Conservation (phyloP, 2,797 vertebrate genomes). For the Ataeniobius toweri region DNA sequence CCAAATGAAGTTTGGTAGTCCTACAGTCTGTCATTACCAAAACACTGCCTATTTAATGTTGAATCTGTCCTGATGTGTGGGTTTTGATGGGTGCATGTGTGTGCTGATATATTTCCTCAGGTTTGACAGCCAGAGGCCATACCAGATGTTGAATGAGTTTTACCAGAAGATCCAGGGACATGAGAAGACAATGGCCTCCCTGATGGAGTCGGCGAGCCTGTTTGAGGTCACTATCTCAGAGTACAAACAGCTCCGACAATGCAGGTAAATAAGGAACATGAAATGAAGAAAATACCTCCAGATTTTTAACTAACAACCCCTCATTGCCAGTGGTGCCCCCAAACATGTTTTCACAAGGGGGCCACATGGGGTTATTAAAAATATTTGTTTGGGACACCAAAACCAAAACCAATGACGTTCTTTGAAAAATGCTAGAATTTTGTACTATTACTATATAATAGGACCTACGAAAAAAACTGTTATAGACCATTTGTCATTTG, state of each 20-base stretch:
- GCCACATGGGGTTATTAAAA: too few species aligned
- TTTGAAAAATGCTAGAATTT: too few species aligned
- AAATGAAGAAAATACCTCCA: conserved; percentile 14
- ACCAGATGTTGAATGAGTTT: conserved; percentile 84
- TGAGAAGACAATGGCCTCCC: conserved; percentile 86
- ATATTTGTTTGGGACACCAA: too few species aligned
- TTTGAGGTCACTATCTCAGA: conserved; percentile 92
- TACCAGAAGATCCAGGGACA: conserved; percentile 85
- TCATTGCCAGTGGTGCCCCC: not conserved
- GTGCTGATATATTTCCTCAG: conserved; percentile 68
- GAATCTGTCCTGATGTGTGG: conserved; percentile 14
- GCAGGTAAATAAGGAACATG: conserved; percentile 77
- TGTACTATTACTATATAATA: too few species aligned
- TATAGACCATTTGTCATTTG: too few species aligned
- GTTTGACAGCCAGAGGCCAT: conserved; percentile 84
- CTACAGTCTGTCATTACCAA: conserved; percentile 31
- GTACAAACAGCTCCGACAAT: conserved; percentile 90
- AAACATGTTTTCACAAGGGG: too few species aligned
- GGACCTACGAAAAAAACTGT: too few species aligned
- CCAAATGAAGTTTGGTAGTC: conserved; percentile 41
- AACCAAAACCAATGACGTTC: too few species aligned
- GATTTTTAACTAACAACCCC: conserved; percentile 27
- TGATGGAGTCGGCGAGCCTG: conserved; percentile 86
- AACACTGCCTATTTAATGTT: conserved; percentile 32
- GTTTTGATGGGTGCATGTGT: conserved; percentile 28